Conservation (phyloP, 1,140 invertebrate species). For the Wiebesia pumilae region DNA sequence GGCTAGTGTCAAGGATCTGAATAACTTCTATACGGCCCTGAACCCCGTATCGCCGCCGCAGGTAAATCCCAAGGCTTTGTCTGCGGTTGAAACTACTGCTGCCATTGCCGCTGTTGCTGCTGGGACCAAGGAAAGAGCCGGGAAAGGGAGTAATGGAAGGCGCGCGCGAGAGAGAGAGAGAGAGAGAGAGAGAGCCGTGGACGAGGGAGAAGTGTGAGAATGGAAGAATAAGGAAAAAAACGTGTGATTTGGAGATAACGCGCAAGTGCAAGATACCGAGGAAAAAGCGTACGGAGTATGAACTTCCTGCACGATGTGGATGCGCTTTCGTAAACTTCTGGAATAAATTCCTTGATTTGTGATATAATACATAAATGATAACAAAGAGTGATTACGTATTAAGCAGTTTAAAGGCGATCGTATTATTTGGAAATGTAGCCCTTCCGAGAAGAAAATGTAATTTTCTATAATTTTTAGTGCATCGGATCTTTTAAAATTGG, state of each 20-base stretch:
- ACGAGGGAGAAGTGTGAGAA: background rate
- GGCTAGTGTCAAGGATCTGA: slow-evolving; percentile 38
- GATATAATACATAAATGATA: background rate
- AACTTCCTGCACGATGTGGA: background rate
- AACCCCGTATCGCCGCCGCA: slow-evolving; percentile 19
- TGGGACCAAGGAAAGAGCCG: background rate
- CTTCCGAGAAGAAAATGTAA: background rate
- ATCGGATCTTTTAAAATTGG: background rate
- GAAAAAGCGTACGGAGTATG: background rate
- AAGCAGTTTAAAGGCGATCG: background rate
- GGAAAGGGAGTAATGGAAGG: background rate
- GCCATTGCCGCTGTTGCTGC: background rate
- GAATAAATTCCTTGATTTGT: background rate
- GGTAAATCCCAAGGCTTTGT: slow-evolving; percentile 50
- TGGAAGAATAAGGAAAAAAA: slow-evolving; percentile 1
- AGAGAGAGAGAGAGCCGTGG: background rate
- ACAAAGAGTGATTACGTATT: background rate
- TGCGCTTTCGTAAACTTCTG: background rate
- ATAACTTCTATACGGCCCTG: slow-evolving; percentile 41
- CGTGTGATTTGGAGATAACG: slow-evolving; percentile 14
- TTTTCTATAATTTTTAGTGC: background rate
- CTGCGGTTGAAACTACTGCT: slow-evolving; percentile 14
- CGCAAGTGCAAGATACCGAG: background rate
- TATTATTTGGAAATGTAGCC: background rate
- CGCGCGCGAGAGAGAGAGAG: slow-evolving; percentile 18